Percentiles rank a stretch among this genome's conserved stretches.
phyloP scores from a whole-genome alignment of 2,888 invertebrate species.

The Cenopis cana region DNA sequence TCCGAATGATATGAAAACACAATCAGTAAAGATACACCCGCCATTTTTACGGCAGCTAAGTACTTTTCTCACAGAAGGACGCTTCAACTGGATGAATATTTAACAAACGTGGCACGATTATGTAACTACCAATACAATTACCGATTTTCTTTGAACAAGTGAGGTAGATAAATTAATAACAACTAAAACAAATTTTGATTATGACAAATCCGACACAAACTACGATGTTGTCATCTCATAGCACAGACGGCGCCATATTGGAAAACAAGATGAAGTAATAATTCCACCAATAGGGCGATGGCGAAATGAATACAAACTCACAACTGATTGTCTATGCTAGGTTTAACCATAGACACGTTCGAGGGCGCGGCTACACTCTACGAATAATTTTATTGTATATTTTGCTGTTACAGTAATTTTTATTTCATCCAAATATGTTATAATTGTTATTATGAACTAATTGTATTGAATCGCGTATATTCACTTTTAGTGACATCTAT shows the following conservation, averaged over 20 bases:
- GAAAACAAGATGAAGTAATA: slow-evolving; percentile 63
- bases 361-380: slow-evolving; percentile 7
- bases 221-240: slow-evolving; percentile 85
- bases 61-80: slow-evolving; percentile 70
- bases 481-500: slow-evolving; percentile 10
- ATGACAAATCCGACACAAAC: slow-evolving; percentile 80
- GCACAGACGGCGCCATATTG: slow-evolving; percentile 84
- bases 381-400: neutral
- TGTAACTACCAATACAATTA: slow-evolving; percentile 62
- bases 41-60: slow-evolving; percentile 82
- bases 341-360: neutral
- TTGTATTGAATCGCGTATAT: neutral
- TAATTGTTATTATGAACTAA: neutral
- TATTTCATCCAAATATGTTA: too few relatives aligned
- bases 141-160: slow-evolving; percentile 70
- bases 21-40: slow-evolving; percentile 83
- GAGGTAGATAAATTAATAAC: slow-evolving; percentile 72
- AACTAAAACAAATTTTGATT: slow-evolving; percentile 62
- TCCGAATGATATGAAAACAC: slow-evolving; percentile 78
- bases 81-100: slow-evolving; percentile 61
- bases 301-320: slow-evolving; percentile 38
- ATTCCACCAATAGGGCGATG: slow-evolving; percentile 42
- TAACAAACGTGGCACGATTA: slow-evolving; percentile 57
- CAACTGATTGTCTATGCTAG: slow-evolving; percentile 31
- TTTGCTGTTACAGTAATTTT: neutral